phyloP scores from a whole-genome alignment of 2,797 vertebrate species.

The Neosalanx taihuensis region DNA sequence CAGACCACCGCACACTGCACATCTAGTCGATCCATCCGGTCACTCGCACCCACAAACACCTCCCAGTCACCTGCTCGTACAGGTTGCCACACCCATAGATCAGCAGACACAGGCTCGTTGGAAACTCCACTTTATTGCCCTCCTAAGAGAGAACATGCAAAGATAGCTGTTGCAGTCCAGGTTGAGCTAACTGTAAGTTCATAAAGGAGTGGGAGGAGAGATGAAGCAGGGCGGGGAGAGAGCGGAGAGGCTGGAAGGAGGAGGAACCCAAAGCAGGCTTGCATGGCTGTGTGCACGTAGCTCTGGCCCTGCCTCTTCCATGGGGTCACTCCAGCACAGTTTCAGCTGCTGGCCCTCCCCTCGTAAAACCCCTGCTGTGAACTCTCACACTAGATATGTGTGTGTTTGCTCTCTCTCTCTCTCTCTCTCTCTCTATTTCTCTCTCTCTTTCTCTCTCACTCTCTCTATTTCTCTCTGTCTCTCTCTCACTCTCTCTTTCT shows the following conservation, averaged over 20 bases:
- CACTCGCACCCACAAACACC: neutral
- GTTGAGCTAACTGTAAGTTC: neutral
- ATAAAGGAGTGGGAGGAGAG: neutral
- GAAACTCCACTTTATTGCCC: neutral
- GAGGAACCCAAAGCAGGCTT: constrained; percentile 17
- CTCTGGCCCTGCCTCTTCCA: constrained; percentile 20
- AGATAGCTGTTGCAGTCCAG: neutral
- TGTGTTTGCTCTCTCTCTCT: neutral
- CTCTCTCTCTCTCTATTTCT: neutral
- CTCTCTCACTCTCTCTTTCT: neutral
- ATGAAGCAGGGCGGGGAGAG: constrained; percentile 6
- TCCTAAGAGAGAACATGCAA: neutral
- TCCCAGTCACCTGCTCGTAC: neutral
- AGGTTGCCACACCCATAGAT: neutral
- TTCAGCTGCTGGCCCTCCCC: constrained; percentile 34
- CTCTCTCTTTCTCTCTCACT: constrained; percentile 2
- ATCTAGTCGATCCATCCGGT: neutral
- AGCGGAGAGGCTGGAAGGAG: neutral
- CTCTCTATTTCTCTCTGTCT: neutral
- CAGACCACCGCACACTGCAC: neutral
- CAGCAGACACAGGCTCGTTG: neutral
- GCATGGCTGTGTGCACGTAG: constrained; percentile 58
- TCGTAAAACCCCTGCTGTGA: constrained; percentile 26
- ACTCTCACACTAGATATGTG: constrained; percentile 17
- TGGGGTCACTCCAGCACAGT: constrained; percentile 37